phyloP scores from a whole-genome alignment of 2,113 vertebrate genomes.

The Pseudorectes ferrugineus region DNA sequence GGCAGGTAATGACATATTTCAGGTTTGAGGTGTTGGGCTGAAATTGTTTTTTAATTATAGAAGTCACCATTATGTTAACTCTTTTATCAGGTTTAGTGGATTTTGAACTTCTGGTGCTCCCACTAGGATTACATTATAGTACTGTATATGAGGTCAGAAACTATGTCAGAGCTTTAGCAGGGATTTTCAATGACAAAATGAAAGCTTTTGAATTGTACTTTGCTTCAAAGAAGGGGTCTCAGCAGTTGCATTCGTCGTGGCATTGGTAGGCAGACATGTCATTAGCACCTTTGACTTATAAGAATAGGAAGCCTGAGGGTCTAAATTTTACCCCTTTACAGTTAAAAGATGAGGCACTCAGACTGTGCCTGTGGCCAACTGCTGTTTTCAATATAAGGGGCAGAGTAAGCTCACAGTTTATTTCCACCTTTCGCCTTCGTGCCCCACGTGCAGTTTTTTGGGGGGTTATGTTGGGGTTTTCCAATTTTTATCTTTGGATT shows the following conservation, averaged over 20 bases:
- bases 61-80: neutral
- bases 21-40: neutral
- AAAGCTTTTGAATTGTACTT: conserved; percentile 48
- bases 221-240: conserved; percentile 50
- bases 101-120: neutral
- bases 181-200: conserved; percentile 57
- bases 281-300: conserved; percentile 63
- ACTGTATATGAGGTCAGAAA: neutral
- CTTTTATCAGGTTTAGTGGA: neutral
- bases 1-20: neutral
- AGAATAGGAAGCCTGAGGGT: conserved; percentile 34
- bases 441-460: neutral
- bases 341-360: conserved; percentile 44
- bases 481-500: neutral
- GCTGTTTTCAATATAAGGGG: conserved; percentile 16
- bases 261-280: conserved; percentile 31
- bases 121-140: neutral
- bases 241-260: conserved; percentile 39
- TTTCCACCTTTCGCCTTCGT: neutral
- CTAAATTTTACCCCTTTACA: conserved; percentile 25
- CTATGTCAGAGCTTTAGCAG: conserved; percentile 1
- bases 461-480: neutral
- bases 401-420: neutral
- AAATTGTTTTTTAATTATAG: neutral
- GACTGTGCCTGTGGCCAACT: neutral